Percentiles rank a stretch among this genome's conserved stretches.
Evolutionary conservation across 2,888 invertebrate species (phyloP).

Genomic region (Meiosimyza decipiens): DNA sequence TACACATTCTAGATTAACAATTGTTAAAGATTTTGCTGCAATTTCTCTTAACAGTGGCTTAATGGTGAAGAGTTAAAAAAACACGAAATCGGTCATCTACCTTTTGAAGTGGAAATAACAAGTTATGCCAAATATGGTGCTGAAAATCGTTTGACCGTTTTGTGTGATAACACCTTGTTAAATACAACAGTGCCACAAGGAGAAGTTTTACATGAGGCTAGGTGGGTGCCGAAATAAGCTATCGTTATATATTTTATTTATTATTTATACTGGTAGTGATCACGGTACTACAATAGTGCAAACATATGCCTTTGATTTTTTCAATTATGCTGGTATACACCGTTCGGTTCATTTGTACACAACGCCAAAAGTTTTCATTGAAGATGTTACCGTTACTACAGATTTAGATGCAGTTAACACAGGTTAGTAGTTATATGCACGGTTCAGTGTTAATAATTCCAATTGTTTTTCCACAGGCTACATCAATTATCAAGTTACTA

Average conservation of each 20-base stretch:
- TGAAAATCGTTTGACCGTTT: constrained; percentile 86
- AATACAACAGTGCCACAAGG: constrained; percentile 93
- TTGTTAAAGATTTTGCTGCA: background rate
- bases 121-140: constrained; percentile 73
- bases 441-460: background rate
- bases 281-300: constrained; percentile 74
- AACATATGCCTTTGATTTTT: constrained; percentile 92
- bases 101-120: constrained; percentile 89
- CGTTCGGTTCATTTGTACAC: constrained; percentile 90
- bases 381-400: constrained; percentile 85
- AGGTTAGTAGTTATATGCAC: constrained; percentile 12
- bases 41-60: constrained; percentile 76
- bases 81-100: constrained; percentile 95
- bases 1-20: background rate
- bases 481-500: constrained; percentile 57
- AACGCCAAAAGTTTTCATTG: constrained; percentile 83
- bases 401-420: constrained; percentile 64
- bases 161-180: constrained; percentile 91
- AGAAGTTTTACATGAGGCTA: constrained; percentile 69
- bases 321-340: constrained; percentile 98
- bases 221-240: constrained; percentile 60
- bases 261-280: constrained; percentile 66
- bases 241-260: background rate
- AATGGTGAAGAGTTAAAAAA: constrained; percentile 82
- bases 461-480: constrained; percentile 40